Percentiles rank a stretch among this genome's conserved stretches.
These are phyloP conservation scores for Pogonus chalceus DNA, from an alignment of 1,140 invertebrate species.

Conservation along the genomic window DNA sequence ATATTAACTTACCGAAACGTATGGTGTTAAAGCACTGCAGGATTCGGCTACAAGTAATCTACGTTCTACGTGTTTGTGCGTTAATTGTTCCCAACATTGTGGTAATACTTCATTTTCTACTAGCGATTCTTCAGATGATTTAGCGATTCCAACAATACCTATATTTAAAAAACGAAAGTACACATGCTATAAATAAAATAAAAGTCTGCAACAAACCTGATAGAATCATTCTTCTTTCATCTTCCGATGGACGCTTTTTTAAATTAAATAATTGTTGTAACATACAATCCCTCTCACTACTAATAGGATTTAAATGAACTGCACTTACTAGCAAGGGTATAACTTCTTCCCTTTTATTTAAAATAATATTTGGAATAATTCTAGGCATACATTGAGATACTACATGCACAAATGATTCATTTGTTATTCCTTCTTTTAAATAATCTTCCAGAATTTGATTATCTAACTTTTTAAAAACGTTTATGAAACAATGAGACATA, in stretches of 20 bases:
- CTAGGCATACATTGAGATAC: conserved; percentile 43
- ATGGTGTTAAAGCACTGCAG: conserved; percentile 61
- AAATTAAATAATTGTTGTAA: conserved; percentile 64
- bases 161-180: too few relatives aligned
- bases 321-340: conserved; percentile 58
- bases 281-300: conserved; percentile 51
- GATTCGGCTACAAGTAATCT: conserved; percentile 62
- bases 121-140: conserved; percentile 41
- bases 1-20: conserved; percentile 44
- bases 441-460: conserved; percentile 33
- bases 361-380: conserved; percentile 58
- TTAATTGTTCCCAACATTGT: conserved; percentile 69
- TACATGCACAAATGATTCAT: conserved; percentile 37
- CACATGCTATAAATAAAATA: conserved; percentile 9
- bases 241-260: conserved; percentile 61
- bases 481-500: conserved; percentile 35
- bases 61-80: conserved; percentile 59
- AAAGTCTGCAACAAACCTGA: conserved; percentile 36
- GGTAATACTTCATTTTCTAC: conserved; percentile 62
- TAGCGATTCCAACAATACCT: conserved; percentile 53
- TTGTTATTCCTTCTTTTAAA: conserved; percentile 33
- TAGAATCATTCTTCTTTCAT: conserved; percentile 59
- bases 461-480: conserved; percentile 26
- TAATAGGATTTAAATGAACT: conserved; percentile 50
- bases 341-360: conserved; percentile 63